Evolutionary conservation across 2,888 invertebrate species (phyloP), one percentile per base, ranked within the genome.

Genomic region (Megaustenia siamemsis): DNA sequence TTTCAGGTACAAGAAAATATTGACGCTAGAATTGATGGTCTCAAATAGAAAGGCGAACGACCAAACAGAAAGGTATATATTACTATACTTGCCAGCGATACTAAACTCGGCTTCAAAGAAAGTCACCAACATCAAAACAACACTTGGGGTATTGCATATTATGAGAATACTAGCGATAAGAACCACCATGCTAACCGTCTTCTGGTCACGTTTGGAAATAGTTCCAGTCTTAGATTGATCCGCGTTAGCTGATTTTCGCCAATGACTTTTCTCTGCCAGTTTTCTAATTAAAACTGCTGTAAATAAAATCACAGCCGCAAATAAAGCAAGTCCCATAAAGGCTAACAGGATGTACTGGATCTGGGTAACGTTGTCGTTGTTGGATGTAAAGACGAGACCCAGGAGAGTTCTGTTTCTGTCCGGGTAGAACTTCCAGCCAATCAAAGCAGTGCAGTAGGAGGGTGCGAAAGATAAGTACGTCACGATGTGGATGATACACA

Each of bases 401-500:
- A 73, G 28, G 12, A 0, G 73, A 12, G 73, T 73, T 28, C 21
- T 43, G 45, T 73, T 73, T 8, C 12, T 43, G 32, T 28, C n/a
- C 21, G 73, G 45, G 45, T 73, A 73, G n/a, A 73, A 45, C 28
- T 43, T 73, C 73, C 73, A 73, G 73, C n/a, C 73, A 15, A 45
- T 3, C 8, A 45, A 73, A 35, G 12, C 12, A 24, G 45, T 15
- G 8, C 28, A 5, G 45, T 73, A 73, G 10, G 28, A 1, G 2
- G 45, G 73, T 4, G 24, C 24, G 6, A 73, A 6, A 6, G 28
- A 43, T 28, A 12, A 1, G 4, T 2, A 24, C 6, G 28, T 45
- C n/a, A 43, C 3, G 32, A 21, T n/a, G 45, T 45, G n/a, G 6
- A 73, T 73, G 6, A 12, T 24, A n/a, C 28, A 24, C n/a, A 73